Evolutionary conservation across 2,113 vertebrate species (phyloP), one percentile per base, ranked within the genome.

Genomic region (Cyprinodon tularosa): DNA sequence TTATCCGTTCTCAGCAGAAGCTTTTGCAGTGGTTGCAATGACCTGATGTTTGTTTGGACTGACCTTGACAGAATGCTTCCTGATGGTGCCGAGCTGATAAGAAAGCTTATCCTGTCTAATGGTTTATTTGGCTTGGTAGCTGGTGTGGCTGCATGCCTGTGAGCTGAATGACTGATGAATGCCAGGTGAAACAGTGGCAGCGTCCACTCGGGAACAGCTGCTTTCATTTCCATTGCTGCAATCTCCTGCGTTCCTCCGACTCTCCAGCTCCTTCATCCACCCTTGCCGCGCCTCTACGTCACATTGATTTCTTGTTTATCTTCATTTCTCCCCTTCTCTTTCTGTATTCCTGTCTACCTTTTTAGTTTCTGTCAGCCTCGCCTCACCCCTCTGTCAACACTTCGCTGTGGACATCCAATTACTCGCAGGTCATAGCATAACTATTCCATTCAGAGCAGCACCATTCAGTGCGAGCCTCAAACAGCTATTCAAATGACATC

Each of bases 331-430:
- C 62, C 66, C 66, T 59, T 66, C 64, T 84, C 64, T 72, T 17
- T 22, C 67, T 17, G 60, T 71, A 71, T 73, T 45, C 10, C 72
- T 61, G 57, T 84, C 73, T 57, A 47, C 71, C 77, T 40, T 70
- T 47, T 72, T 66, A 29, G 67, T 15, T 84, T 57, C 76, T 66
- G 63, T 74, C 83, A 72, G 60, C 83, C 66, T 85, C 70, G 7
- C 39, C 50, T 60, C 74, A 63, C 50, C 50, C 77, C 61, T 75
- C 72, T 85, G 87, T 85, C 88, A 88, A 87, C 86, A 89, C 90
- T 91, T 89, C 90, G 87, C 85, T 73, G 53, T 86, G 90, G 92
- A 91, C 92, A 93, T 93, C 92, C 92, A 94, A 93, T 94, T 94
- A 93, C 89, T 90, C 9, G 78, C 84, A 81, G 90, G 93, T 94